phyloP scores from a whole-genome alignment of 1,140 invertebrate genomes.

The Batillaria attramentaria region DNA sequence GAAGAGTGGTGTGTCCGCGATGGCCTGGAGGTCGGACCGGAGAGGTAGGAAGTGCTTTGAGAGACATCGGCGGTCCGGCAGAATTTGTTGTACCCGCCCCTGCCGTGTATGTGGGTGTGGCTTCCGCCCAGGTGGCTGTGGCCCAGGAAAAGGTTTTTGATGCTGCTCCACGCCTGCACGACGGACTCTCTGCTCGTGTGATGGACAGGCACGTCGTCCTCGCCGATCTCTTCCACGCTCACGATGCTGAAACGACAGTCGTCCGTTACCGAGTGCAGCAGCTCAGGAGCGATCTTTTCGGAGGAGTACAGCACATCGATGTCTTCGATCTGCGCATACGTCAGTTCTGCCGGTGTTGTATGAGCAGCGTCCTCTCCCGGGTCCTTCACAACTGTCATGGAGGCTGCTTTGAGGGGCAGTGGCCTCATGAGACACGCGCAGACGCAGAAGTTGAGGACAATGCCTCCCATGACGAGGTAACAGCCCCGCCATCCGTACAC shows the following conservation, averaged over 20 bases:
- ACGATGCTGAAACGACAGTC: not conserved
- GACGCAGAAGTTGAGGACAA: slow-evolving; percentile 92
- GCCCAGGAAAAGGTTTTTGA: not conserved
- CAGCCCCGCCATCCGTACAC: slow-evolving; percentile 81
- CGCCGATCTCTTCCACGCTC: not conserved
- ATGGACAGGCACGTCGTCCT: not conserved
- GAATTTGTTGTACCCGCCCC: not conserved
- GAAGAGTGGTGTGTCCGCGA: not conserved
- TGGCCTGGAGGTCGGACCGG: not conserved
- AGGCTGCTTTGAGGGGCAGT: not conserved
- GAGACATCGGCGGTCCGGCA: too few relatives aligned
- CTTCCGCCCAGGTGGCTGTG: not conserved
- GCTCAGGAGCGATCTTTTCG: too few relatives aligned
- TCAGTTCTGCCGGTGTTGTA: too few relatives aligned
- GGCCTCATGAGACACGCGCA: slow-evolving; percentile 78
- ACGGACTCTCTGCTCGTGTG: not conserved
- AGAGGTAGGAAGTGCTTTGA: too few relatives aligned
- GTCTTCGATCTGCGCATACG: too few relatives aligned
- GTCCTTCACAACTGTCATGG: too few relatives aligned
- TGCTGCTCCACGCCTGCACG: not conserved
- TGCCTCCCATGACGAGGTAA: slow-evolving; percentile 78
- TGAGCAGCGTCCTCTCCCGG: too few relatives aligned
- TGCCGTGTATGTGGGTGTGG: not conserved
- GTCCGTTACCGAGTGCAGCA: too few relatives aligned
- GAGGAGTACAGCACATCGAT: too few relatives aligned